These are phyloP conservation scores for Polypedilum vanderplanki DNA, from an alignment of 1,140 invertebrate genomes.

Conservation along the genomic window DNA sequence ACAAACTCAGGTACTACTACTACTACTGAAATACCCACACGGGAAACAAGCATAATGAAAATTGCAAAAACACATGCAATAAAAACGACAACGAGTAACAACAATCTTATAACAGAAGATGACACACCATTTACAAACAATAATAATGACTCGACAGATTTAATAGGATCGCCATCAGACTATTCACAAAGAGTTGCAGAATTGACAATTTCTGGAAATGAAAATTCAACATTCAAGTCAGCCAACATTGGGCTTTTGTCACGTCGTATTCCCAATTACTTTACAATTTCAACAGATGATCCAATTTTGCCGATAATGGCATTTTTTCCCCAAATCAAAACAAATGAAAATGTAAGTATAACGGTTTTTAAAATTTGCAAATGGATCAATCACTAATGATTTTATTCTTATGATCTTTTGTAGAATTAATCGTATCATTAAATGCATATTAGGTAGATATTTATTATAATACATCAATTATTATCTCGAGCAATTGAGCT, in stretches of 20 bases:
- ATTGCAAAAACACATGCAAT: conserved; percentile 44
- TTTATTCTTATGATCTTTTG: too few species aligned
- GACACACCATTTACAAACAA: neutral
- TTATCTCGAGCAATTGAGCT: too few species aligned
- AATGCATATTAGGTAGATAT: too few species aligned
- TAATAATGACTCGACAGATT: neutral
- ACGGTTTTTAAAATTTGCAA: too few species aligned
- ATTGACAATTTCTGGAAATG: conserved; percentile 48
- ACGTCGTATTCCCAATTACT: conserved; percentile 52
- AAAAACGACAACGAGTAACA: conserved; percentile 38
- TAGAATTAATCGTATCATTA: too few species aligned
- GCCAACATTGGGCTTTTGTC: conserved; percentile 41
- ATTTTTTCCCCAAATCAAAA: conserved; percentile 53
- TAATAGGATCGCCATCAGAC: conserved; percentile 39
- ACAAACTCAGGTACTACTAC: neutral
- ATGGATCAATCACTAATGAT: too few species aligned
- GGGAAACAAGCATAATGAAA: conserved; percentile 49
- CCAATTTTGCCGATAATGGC: conserved; percentile 56
- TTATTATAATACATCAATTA: too few species aligned
- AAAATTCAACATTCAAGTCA: conserved; percentile 50
- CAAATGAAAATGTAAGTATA: conserved; percentile 17
- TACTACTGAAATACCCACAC: neutral
- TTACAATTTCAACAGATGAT: conserved; percentile 55
- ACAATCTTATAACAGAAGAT: neutral
- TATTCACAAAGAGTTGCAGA: conserved; percentile 53